These are phyloP conservation scores for Drosophila mayaguana DNA, from an alignment of 2,888 invertebrate genomes.

Conservation along the genomic window DNA sequence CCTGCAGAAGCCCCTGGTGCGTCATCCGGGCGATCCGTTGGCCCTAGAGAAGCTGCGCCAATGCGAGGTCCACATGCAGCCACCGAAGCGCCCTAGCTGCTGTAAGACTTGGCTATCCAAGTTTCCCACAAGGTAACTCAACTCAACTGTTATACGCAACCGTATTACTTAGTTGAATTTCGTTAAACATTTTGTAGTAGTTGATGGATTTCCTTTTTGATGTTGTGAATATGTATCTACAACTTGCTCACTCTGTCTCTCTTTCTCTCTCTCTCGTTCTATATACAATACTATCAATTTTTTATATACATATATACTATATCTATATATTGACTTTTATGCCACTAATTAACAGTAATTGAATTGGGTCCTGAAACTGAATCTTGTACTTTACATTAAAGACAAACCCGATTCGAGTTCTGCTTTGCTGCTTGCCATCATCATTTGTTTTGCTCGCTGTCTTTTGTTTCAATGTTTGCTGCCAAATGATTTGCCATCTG, in stretches of 20 bases:
- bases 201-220: constrained; percentile 85
- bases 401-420: constrained; percentile 67
- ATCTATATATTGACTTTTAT: constrained; percentile 70
- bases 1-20: constrained; percentile 93
- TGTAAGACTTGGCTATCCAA: constrained; percentile 97
- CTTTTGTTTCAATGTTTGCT: constrained; percentile 66
- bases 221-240: constrained; percentile 83
- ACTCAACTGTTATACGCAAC: constrained; percentile 19
- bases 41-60: constrained; percentile 93
- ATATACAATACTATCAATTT: constrained; percentile 22
- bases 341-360: constrained; percentile 63
- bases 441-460: constrained; percentile 70
- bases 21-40: constrained; percentile 91
- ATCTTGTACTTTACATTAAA: constrained; percentile 52
- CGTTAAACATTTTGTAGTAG: constrained; percentile 62
- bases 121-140: constrained; percentile 92
- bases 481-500: constrained; percentile 63
- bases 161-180: constrained; percentile 58
- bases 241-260: constrained; percentile 59
- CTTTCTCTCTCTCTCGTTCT: constrained; percentile 59
- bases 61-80: constrained; percentile 96
- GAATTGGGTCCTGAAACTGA: constrained; percentile 53
- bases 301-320: constrained; percentile 27
- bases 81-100: constrained; percentile 92
- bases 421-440: constrained; percentile 76